phyloP scores from a whole-genome alignment of 2,888 invertebrate genomes.

The Brachypalpus laphriformis region DNA sequence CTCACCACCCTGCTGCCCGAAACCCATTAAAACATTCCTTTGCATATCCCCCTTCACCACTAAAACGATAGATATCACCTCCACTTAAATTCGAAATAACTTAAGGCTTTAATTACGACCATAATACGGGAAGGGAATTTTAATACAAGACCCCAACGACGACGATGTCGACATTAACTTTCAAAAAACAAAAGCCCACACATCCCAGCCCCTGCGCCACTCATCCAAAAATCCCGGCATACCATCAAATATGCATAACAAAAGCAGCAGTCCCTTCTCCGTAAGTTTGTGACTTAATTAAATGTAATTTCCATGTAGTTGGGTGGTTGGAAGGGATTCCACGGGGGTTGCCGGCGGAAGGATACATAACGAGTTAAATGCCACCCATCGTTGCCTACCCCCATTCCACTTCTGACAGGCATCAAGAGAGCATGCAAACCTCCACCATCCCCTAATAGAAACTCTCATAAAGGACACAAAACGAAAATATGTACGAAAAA shows the following conservation, averaged over 20 bases:
- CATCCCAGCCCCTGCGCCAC: constrained; percentile 43
- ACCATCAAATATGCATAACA: constrained; percentile 73
- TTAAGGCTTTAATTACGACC: constrained; percentile 69
- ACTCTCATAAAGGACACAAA: constrained; percentile 34
- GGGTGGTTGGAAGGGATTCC: constrained; percentile 9
- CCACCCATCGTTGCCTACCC: constrained; percentile 19
- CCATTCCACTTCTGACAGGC: neutral
- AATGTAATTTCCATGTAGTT: constrained; percentile 73
- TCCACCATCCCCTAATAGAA: neutral
- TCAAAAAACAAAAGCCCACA: constrained; percentile 56
- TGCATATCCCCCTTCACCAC: neutral
- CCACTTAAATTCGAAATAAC: constrained; percentile 62
- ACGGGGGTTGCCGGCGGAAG: neutral
- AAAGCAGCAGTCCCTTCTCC: constrained; percentile 53
- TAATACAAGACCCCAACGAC: constrained; percentile 16
- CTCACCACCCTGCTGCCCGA: neutral
- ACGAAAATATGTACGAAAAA: constrained; percentile 20
- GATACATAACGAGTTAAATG: constrained; percentile 61
- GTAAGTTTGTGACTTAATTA: constrained; percentile 73
- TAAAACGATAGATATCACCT: constrained; percentile 64
- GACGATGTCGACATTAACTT: constrained; percentile 41
- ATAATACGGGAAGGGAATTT: constrained; percentile 52
- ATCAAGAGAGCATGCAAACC: constrained; percentile 26
- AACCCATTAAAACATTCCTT: constrained; percentile 19
- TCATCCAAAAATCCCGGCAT: constrained; percentile 70